Evolutionary conservation across 2,888 invertebrate genomes (phyloP), one percentile per base, ranked within the genome.

Genomic region (Hemithea aestivaria): DNA sequence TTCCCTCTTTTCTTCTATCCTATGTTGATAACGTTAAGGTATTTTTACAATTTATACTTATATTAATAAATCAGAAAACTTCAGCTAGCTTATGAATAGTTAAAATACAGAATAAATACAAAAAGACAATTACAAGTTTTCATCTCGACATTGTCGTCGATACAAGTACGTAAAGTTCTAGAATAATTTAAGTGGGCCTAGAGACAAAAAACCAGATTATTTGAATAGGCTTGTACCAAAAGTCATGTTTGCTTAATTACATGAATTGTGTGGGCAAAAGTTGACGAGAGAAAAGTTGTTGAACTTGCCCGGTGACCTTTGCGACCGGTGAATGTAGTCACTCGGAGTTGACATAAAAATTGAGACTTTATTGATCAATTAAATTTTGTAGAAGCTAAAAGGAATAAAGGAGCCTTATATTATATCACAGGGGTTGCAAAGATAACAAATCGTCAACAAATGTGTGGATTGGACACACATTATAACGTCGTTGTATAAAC

Each of bases 301-400:
- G 68, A 75, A 72, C 72, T 78, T 73, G 70, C 60, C 56, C 60
- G 51, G 53, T 64, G 65, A 69, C 68, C 72, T 73, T 67, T 66
- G 53, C 44, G 38, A 39, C 41, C 51, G 21, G 45, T 38, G 32
- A 50, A 24, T 34, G 43, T 45, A 45, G 48, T 39, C 45, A 43
- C 35, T 50, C 41, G 39, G 28, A 22, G 25, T 26, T 30, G 45
- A 41, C 37, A 45, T 30, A 40, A 40, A 37, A 12, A 35, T 35
- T 27, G 24, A 30, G 26, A 31, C 31, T 35, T 40, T 29, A 34
- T 39, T 35, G 40, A 24, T 27, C 34, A 35, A 44, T 42, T 33
- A 35, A 35, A 36, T 43, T 40, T 49, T 40, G 40, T 50, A 32
- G 22, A 45, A 35, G 9, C 26, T 21, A 34, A 12, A 20, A 4